Evolutionary conservation across 1,140 invertebrate genomes (phyloP).

Genomic region (Zaprionus lachaisei): DNA sequence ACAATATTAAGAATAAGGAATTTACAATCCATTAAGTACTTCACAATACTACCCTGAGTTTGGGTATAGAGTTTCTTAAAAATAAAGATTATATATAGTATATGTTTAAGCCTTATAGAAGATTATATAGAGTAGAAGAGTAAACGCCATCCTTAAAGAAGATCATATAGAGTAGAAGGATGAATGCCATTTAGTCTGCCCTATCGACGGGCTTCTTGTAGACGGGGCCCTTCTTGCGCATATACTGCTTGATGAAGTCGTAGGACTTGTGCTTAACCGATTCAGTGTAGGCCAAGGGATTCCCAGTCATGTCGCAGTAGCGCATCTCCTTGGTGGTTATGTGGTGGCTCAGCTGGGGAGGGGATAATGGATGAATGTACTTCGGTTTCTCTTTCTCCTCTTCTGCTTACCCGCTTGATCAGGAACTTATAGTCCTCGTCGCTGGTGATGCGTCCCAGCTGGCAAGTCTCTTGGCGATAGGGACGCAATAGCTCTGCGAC

Average conservation of each 20-base stretch:
- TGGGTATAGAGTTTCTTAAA: not conserved
- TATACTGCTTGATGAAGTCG: constrained; percentile 98
- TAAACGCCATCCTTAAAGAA: not conserved
- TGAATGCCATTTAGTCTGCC: constrained; percentile 36
- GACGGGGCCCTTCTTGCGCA: constrained; percentile 93
- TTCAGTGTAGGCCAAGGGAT: constrained; percentile 94
- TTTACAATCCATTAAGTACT: constrained; percentile 1
- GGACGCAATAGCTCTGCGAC: constrained; percentile 96
- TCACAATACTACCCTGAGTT: not conserved
- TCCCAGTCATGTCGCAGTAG: constrained; percentile 92
- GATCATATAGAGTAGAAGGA: not conserved
- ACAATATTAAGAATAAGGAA: constrained; percentile 2
- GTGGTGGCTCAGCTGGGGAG: constrained; percentile 94
- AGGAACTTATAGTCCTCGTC: constrained; percentile 98
- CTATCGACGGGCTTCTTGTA: constrained; percentile 71
- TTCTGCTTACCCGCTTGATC: constrained; percentile 92
- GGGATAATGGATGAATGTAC: not conserved
- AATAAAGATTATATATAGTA: not conserved
- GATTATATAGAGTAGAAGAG: not conserved
- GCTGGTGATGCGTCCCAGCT: constrained; percentile 92
- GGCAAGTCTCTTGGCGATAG: constrained; percentile 92
- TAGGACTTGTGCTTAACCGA: constrained; percentile 97
- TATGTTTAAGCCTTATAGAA: not conserved
- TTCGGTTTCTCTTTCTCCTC: not conserved
- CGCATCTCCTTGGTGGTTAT: constrained; percentile 98